Conservation (phyloP, 2,797 vertebrate genomes). For the Muscicapa comitata region DNA sequence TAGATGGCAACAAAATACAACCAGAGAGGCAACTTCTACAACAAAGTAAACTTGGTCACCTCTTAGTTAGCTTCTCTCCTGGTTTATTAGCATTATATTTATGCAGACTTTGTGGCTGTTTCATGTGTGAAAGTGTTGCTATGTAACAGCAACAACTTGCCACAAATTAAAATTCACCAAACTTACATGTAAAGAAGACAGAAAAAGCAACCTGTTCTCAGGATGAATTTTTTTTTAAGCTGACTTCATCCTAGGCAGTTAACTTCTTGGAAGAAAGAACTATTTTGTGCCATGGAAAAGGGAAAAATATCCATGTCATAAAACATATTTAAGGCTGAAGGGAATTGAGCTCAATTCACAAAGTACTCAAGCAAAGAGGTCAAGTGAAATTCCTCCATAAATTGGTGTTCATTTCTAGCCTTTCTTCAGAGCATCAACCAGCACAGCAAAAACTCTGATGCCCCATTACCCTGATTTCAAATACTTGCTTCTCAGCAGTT, state of each 20-base stretch:
- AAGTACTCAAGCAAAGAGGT: background rate
- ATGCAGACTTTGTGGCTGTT: background rate
- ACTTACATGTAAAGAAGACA: background rate
- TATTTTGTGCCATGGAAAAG: background rate
- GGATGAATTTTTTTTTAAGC: background rate
- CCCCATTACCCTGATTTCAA: slow-evolving; percentile 4
- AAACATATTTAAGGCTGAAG: background rate
- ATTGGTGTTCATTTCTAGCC: background rate
- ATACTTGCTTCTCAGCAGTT: background rate
- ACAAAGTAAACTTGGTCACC: background rate
- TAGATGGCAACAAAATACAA: background rate
- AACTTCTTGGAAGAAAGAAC: background rate
- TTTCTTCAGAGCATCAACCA: slow-evolving; percentile 9
- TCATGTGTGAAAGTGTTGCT: background rate
- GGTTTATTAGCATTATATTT: background rate
- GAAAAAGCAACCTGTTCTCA: background rate
- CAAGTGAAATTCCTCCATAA: slow-evolving; percentile 1
- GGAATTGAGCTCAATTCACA: slow-evolving; percentile 20
- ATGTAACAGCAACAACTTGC: background rate
- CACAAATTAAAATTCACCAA: background rate
- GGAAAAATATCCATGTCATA: background rate
- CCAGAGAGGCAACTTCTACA: background rate
- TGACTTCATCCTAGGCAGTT: background rate
- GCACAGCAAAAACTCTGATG: background rate
- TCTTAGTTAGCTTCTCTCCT: background rate